Conservation (phyloP, 2,888 invertebrate genomes). For the Venustoraphidia nigricollis region DNA sequence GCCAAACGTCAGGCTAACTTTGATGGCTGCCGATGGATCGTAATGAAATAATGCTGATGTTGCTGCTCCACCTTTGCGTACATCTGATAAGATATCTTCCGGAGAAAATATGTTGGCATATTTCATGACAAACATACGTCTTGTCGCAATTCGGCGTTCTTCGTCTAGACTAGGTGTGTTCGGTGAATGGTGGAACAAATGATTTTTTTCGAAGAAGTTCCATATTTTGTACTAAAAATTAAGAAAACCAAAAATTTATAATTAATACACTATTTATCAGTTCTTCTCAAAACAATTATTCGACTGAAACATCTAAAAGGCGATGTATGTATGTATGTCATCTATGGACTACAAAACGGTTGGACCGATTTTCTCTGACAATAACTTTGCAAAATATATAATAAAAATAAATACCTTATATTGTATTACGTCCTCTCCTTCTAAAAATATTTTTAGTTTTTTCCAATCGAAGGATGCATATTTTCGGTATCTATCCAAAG, state of each 20-base stretch:
- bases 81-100: slow-evolving; percentile 32
- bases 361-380: too few relatives aligned
- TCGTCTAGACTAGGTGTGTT: slow-evolving; percentile 37
- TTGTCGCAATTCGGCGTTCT: slow-evolving; percentile 34
- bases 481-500: slow-evolving; percentile 44
- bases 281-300: too few relatives aligned
- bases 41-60: slow-evolving; percentile 38
- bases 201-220: slow-evolving; percentile 39
- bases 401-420: slow-evolving; percentile 27
- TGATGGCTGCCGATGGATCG: slow-evolving; percentile 47
- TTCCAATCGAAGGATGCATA: slow-evolving; percentile 54
- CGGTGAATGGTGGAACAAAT: slow-evolving; percentile 34
- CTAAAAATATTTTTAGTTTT: slow-evolving; percentile 34
- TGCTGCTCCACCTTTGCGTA: slow-evolving; percentile 31
- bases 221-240: slow-evolving; percentile 36
- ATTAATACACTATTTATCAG: neutral
- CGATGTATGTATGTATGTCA: too few relatives aligned
- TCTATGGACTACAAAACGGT: too few relatives aligned
- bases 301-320: too few relatives aligned
- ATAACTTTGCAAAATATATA: neutral
- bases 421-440: slow-evolving; percentile 33
- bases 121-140: slow-evolving; percentile 43
- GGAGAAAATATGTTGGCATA: slow-evolving; percentile 43
- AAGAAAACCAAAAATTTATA: slow-evolving; percentile 2
- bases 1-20: slow-evolving; percentile 44